Evolutionary conservation across 1,140 invertebrate genomes (phyloP).

Genomic region (Maniola jurtina): DNA sequence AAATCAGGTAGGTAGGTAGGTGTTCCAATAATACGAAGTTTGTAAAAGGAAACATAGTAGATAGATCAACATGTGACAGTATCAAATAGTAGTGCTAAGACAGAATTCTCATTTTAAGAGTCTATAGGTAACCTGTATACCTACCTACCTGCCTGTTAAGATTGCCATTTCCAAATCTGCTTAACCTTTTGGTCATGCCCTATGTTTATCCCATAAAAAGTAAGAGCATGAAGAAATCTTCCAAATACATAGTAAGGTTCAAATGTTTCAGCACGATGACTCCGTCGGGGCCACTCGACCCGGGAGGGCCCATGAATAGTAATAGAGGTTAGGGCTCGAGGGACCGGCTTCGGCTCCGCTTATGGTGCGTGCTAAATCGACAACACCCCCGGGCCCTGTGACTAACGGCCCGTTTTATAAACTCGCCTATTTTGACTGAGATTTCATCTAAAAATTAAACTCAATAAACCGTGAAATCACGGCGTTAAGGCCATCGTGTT

Average conservation of each 20-base stretch:
- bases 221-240: slow-evolving; percentile 11
- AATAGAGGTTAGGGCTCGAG: slow-evolving; percentile 62
- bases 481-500: not conserved
- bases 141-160: too few relatives aligned
- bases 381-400: slow-evolving; percentile 58
- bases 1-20: too few relatives aligned
- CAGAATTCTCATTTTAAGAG: too few relatives aligned
- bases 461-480: slow-evolving; percentile 16
- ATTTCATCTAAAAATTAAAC: slow-evolving; percentile 45
- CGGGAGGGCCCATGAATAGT: slow-evolving; percentile 70
- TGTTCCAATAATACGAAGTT: too few relatives aligned
- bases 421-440: slow-evolving; percentile 45
- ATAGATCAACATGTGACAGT: too few relatives aligned
- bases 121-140: too few relatives aligned
- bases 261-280: slow-evolving; percentile 28
- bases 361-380: slow-evolving; percentile 76
- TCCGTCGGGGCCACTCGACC: slow-evolving; percentile 53
- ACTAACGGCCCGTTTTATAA: slow-evolving; percentile 62
- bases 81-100: too few relatives aligned
- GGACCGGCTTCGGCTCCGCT: slow-evolving; percentile 56
- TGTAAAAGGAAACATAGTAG: too few relatives aligned
- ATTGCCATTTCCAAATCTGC: too few relatives aligned
- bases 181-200: too few relatives aligned
- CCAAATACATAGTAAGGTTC: slow-evolving; percentile 2
- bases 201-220: not conserved